These are phyloP conservation scores for Crotophaga sulcirostris DNA, from an alignment of 2,113 vertebrate genomes.

Conservation along the genomic window DNA sequence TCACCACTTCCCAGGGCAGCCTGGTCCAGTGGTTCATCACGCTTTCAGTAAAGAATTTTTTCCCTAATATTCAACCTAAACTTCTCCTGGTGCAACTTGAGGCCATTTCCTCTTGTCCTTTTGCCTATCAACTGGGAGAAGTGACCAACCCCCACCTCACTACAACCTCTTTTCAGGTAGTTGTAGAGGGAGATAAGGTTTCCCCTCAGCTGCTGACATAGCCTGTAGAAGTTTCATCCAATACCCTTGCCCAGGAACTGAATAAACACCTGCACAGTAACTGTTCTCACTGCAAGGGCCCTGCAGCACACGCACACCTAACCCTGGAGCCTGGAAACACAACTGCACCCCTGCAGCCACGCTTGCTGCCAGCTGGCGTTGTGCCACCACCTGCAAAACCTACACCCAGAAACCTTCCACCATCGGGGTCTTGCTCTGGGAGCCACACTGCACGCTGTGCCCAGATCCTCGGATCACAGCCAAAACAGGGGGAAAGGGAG, in stretches of 20 bases:
- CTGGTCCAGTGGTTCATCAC: no score
- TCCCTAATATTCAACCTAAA: no score
- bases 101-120: no score
- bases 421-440: background rate
- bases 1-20: no score
- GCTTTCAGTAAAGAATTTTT: no score
- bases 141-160: no score
- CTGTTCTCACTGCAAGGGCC: background rate
- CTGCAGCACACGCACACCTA: background rate
- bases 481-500: background rate
- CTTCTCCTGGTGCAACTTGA: no score
- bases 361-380: accelerated
- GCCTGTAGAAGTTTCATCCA: background rate
- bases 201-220: background rate
- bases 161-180: no score
- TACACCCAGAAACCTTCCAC: background rate
- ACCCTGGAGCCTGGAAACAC: no score
- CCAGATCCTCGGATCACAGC: background rate
- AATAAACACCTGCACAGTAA: background rate
- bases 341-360: background rate
- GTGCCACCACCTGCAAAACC: background rate
- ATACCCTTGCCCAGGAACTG: background rate
- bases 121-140: no score
- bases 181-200: no score
- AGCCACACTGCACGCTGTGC: background rate